phyloP scores from a whole-genome alignment of 2,888 invertebrate species.

The Phymatocera aterrima region DNA sequence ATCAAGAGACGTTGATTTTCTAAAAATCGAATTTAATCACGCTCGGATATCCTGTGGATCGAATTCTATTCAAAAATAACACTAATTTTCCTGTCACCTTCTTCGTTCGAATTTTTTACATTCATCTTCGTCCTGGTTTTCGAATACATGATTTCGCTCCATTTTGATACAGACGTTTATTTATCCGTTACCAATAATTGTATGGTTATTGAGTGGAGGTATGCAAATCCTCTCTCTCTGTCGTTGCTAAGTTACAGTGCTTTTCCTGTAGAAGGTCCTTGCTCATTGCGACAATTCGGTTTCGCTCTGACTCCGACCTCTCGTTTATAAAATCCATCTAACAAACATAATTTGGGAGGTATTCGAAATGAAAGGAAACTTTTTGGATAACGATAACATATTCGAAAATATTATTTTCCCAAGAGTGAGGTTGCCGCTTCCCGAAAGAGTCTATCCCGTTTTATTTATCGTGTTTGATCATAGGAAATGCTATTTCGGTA shows the following conservation, averaged over 20 bases:
- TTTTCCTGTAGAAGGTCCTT: not conserved
- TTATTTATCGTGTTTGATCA: not conserved
- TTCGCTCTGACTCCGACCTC: not conserved
- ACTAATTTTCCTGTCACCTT: not conserved
- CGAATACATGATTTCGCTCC: not conserved
- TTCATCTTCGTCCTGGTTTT: not conserved
- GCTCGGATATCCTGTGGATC: not conserved
- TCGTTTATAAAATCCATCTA: not conserved
- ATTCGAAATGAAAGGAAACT: not conserved
- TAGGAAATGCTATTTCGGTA: not conserved
- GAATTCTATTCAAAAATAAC: not conserved
- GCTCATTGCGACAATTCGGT: not conserved
- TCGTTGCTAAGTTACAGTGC: constrained; percentile 5
- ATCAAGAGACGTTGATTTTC: constrained; percentile 26
- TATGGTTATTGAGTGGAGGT: constrained; percentile 6
- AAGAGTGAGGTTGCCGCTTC: not conserved
- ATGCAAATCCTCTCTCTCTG: constrained; percentile 20
- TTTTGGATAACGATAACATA: not conserved
- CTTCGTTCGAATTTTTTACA: not conserved
- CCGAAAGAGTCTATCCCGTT: not conserved
- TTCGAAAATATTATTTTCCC: not conserved
- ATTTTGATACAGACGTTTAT: constrained; percentile 1
- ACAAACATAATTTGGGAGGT: not conserved
- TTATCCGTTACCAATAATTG: constrained; percentile 36
- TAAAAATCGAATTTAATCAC: not conserved